These are phyloP conservation scores for Lasioglossum marginatum DNA, from an alignment of 2,888 invertebrate genomes.

Conservation along the genomic window DNA sequence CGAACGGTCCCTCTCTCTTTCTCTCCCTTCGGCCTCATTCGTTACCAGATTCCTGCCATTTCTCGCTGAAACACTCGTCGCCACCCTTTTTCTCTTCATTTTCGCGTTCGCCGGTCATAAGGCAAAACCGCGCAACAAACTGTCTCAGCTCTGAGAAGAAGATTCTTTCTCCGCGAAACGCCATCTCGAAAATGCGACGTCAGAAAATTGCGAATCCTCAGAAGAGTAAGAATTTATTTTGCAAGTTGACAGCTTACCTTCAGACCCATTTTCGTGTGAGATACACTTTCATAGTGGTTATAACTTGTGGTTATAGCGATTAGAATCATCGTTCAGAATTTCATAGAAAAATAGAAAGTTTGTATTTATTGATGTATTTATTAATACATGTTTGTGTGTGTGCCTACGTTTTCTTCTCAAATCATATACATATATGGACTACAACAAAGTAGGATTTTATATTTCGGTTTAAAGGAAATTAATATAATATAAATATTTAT, in stretches of 20 bases:
- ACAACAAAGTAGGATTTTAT: too few species aligned
- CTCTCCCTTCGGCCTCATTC: neutral
- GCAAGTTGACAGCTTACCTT: neutral
- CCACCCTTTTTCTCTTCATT: slow-evolving; percentile 8
- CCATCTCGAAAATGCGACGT: neutral
- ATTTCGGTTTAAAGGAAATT: too few species aligned
- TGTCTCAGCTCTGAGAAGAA: neutral
- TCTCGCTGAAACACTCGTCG: neutral
- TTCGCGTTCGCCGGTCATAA: neutral
- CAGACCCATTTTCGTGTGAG: too few species aligned
- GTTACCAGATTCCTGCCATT: slow-evolving; percentile 9
- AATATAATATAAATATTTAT: too few species aligned
- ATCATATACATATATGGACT: too few species aligned
- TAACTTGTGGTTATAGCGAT: too few species aligned
- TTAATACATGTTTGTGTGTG: too few species aligned
- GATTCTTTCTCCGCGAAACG: neutral
- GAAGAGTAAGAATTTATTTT: neutral
- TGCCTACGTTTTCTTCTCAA: too few species aligned
- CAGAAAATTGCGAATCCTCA: neutral
- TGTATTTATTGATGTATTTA: too few species aligned
- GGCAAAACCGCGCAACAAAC: neutral
- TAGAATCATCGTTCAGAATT: too few species aligned
- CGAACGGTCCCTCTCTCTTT: slow-evolving; percentile 24
- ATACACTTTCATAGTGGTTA: too few species aligned
- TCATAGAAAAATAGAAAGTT: too few species aligned